These are phyloP conservation scores for Riparia riparia DNA, from an alignment of 2,113 vertebrate genomes.

Conservation along the genomic window DNA sequence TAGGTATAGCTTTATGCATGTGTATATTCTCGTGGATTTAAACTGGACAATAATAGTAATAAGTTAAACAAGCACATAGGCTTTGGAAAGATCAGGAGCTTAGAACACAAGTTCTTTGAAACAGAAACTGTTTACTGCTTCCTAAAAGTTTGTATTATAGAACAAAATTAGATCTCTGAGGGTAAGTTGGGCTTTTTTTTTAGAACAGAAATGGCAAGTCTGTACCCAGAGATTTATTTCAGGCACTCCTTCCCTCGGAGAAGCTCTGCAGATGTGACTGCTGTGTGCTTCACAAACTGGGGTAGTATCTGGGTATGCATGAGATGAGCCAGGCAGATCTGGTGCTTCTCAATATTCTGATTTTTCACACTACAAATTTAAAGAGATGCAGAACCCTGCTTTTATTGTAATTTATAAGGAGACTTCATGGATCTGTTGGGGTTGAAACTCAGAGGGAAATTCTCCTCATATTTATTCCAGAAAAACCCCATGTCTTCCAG, in stretches of 20 bases:
- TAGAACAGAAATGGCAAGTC: not conserved
- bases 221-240: not conserved
- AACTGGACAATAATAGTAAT: not conserved
- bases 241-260: not conserved
- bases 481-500: not conserved
- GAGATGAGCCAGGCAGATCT: not conserved
- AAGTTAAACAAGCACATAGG: not conserved
- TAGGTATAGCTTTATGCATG: not conserved
- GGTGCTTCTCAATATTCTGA: not conserved
- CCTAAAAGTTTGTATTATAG: not conserved
- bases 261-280: not conserved
- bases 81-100: not conserved
- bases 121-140: not conserved
- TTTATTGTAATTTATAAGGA: not conserved
- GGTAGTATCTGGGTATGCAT: rapidly evolving
- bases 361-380: not conserved
- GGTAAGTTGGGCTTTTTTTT: not conserved
- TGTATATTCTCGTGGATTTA: not conserved
- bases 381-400: not conserved
- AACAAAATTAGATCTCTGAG: not conserved
- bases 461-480: not conserved
- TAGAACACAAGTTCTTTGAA: not conserved
- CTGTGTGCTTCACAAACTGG: not conserved
- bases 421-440: not conserved
- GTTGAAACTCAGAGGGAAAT: not conserved